phyloP scores from a whole-genome alignment of 2,888 invertebrate genomes.

The Rhodophaea formosa region DNA sequence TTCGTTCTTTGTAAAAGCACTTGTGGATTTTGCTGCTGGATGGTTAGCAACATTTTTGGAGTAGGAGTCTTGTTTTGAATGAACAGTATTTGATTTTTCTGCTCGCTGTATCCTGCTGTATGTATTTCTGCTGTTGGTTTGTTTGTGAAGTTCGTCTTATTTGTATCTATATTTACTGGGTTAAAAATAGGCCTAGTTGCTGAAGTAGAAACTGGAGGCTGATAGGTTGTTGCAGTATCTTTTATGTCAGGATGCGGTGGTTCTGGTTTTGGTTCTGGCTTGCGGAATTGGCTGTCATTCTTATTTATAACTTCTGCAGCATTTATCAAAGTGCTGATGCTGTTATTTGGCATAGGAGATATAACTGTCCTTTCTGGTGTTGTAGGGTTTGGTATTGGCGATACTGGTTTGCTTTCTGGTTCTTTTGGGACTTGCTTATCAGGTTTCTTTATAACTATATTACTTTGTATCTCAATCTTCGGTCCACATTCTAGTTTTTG shows the following conservation, averaged over 20 bases:
- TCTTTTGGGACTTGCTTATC: slow-evolving; percentile 43
- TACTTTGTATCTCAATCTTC: slow-evolving; percentile 70
- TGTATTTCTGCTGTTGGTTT: slow-evolving; percentile 58
- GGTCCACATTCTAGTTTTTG: slow-evolving; percentile 36
- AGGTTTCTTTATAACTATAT: slow-evolving; percentile 60
- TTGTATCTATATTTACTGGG: slow-evolving; percentile 53
- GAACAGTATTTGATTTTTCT: slow-evolving; percentile 67
- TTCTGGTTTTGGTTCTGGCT: slow-evolving; percentile 50
- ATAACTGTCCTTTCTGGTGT: slow-evolving; percentile 29
- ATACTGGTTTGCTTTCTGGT: slow-evolving; percentile 35
- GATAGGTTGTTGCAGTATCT: slow-evolving; percentile 32
- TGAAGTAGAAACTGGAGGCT: slow-evolving; percentile 29
- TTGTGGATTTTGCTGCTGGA: slow-evolving; percentile 66
- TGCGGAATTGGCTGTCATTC: slow-evolving; percentile 53
- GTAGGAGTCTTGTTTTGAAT: slow-evolving; percentile 61
- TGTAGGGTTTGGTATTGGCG: slow-evolving; percentile 35
- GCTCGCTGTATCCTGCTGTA: slow-evolving; percentile 55
- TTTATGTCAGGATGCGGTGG: slow-evolving; percentile 40
- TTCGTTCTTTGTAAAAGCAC: slow-evolving; percentile 62
- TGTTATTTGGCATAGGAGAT: slow-evolving; percentile 35
- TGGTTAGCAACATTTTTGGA: slow-evolving; percentile 64
- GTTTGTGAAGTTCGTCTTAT: slow-evolving; percentile 46
- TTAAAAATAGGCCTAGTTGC: slow-evolving; percentile 46
- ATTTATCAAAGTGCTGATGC: slow-evolving; percentile 58
- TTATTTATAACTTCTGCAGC: slow-evolving; percentile 65